A percentile compares a stretch with the other conserved stretches of the same genome.
These are phyloP conservation scores for Polyergus mexicanus DNA, from an alignment of 1,140 invertebrate species.

Conservation along the genomic window DNA sequence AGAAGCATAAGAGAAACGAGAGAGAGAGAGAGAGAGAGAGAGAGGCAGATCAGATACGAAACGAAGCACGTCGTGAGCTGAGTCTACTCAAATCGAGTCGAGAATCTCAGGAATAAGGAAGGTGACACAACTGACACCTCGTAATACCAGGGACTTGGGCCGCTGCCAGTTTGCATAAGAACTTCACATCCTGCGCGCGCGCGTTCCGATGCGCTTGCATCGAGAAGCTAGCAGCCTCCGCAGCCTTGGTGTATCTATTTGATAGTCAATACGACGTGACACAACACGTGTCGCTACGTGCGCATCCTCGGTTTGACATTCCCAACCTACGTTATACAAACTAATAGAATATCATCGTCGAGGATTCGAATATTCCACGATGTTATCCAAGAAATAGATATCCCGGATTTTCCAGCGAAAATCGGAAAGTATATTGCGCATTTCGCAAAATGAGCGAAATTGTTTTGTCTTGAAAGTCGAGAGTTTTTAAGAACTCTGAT, in stretches of 20 bases:
- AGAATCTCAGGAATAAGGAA: conserved; percentile 66
- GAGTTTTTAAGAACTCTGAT: not conserved
- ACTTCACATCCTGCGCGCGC: conserved; percentile 79
- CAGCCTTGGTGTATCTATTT: conserved; percentile 73
- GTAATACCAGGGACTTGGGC: conserved; percentile 83
- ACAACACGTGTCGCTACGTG: conserved; percentile 72
- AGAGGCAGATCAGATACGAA: conserved; percentile 60
- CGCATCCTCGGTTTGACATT: conserved; percentile 55
- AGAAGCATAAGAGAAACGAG: conserved; percentile 12
- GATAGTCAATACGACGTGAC: conserved; percentile 79
- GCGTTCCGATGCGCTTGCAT: conserved; percentile 66
- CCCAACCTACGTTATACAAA: conserved; percentile 32
- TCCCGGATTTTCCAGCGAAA: not conserved
- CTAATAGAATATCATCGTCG: conserved; percentile 73
- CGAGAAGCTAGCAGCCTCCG: conserved; percentile 63
- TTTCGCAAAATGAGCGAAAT: conserved; percentile 17
- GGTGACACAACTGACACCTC: conserved; percentile 84
- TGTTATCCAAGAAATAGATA: conserved; percentile 21
- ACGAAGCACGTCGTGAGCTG: conserved; percentile 61
- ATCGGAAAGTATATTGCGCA: conserved; percentile 5
- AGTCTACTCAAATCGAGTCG: conserved; percentile 74
- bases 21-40: conserved; percentile 29
- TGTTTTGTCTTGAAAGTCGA: not conserved
- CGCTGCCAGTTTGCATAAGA: conserved; percentile 85
- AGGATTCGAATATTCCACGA: conserved; percentile 25